Evolutionary conservation across 2,888 invertebrate genomes (phyloP).

Genomic region (Melipona bicolor): DNA sequence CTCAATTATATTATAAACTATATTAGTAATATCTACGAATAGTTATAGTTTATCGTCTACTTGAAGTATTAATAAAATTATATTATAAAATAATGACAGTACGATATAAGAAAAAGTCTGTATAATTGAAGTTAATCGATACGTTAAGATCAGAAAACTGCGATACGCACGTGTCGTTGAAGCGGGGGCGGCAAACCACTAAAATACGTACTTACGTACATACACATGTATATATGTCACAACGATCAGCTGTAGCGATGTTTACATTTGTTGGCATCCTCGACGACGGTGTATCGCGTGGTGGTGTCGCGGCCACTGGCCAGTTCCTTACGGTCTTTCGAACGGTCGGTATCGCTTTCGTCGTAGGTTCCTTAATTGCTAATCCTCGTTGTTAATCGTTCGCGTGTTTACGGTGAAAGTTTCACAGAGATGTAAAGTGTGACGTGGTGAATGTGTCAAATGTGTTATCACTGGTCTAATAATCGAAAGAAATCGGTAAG

Average conservation of each 20-base stretch:
- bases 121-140: too few species aligned
- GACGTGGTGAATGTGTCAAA: constrained; percentile 30
- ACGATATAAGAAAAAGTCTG: not conserved
- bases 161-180: constrained; percentile 17
- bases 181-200: constrained; percentile 15
- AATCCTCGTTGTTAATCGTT: constrained; percentile 5
- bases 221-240: constrained; percentile 22
- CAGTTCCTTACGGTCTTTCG: constrained; percentile 75
- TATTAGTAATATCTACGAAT: not conserved
- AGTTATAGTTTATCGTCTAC: not conserved
- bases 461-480: constrained; percentile 37
- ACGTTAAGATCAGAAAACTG: not conserved
- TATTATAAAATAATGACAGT: not conserved
- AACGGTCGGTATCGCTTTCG: constrained; percentile 63
- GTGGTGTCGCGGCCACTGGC: constrained; percentile 69
- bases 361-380: constrained; percentile 31
- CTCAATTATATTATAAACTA: not conserved
- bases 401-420: constrained; percentile 46
- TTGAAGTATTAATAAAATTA: not conserved
- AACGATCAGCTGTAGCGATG: constrained; percentile 75
- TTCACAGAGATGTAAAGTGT: constrained; percentile 23
- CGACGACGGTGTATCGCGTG: constrained; percentile 58
- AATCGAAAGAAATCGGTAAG: constrained; percentile 46
- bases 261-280: constrained; percentile 75
- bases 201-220: constrained; percentile 22